Base-by-base conservation (phyloP, 2,113 vertebrate species). In the Sinocyclocheilus maitianheensis region DNA sequence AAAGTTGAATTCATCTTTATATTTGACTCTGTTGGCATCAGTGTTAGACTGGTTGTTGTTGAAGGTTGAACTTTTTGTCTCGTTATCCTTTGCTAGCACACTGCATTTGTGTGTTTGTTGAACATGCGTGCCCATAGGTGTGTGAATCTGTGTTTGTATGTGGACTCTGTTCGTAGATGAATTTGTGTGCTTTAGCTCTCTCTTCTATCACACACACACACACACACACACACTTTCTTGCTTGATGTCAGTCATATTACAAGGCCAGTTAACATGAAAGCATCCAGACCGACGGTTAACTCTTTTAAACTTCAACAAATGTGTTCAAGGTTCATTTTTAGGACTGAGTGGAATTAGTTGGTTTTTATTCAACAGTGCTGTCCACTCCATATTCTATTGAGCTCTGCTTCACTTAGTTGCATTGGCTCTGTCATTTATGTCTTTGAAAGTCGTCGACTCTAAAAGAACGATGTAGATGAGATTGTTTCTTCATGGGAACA, bases 291-390 rank as follows among this genome's bases (percentile, higher is more conserved):
- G 53, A 16, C 8, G 0, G 77, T 58, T 37, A 55, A 78, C 53
- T 43, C 30, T 60, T 79, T 60, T 22, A 60, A 79, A 60, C 9
- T 58, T 79, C 2, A 62, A 79, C 55, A 79, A 62, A 79, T 60
- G 77, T 40, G 20, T 20, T 62, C 34, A 79, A 62, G 55, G 53
- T 40, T 79, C 11, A 37, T 40, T 62, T 20, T 43, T n/a, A n/a
- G 20, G 7, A 55, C 82, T 48, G 48, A 53, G 14, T 53, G 51
- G 51, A 53, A 53, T 53, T 92, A 92, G 92, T 89, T 92, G 91
- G 74, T 84, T 88, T 91, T 92, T 93, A 48, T 48, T 48, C 43
- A 48, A 7, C 5, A 75, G n/a, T 48, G 43, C 72, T 48, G 37
- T 72, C 69, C 4, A 72, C 69, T 72, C 30, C 30, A 16, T 34